Percentiles rank a stretch among this genome's conserved stretches.
phyloP scores from a whole-genome alignment of 2,888 invertebrate species.

The Bimastos eiseni region DNA sequence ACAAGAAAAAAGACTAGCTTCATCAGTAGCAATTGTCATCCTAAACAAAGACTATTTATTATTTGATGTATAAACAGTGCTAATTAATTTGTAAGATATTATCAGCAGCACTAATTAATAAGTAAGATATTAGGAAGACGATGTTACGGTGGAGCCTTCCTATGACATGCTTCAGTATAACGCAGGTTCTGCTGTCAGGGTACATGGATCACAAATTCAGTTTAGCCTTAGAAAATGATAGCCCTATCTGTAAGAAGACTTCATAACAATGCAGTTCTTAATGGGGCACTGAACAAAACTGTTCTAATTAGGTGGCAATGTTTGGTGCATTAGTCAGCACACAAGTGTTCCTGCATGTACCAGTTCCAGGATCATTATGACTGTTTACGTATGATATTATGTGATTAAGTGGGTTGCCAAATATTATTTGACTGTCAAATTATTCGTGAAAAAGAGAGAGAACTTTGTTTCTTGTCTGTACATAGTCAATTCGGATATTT shows the following conservation, averaged over 20 bases:
- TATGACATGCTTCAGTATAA: not conserved
- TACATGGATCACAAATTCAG: not conserved
- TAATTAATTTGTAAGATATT: not conserved
- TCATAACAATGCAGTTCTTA: not conserved
- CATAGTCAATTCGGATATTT: not conserved
- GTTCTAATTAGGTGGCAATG: not conserved
- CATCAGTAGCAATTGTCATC: not conserved
- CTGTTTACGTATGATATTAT: not conserved
- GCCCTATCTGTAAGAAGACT: not conserved
- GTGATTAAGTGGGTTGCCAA: not conserved
- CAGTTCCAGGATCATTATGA: not conserved
- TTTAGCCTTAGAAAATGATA: not conserved
- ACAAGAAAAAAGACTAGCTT: not conserved
- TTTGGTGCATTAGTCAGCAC: not conserved
- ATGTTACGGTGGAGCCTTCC: not conserved
- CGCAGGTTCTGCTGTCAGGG: not conserved
- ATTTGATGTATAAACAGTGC: not conserved
- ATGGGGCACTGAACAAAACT: not conserved
- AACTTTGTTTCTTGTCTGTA: not conserved
- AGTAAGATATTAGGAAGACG: not conserved
- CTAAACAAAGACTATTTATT: slow-evolving; percentile 10
- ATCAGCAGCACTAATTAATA: not conserved
- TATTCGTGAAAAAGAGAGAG: not conserved
- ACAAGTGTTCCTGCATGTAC: not conserved
- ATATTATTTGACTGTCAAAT: not conserved